phyloP scores from a whole-genome alignment of 2,797 vertebrate genomes.

The Chloroceryle inda region DNA sequence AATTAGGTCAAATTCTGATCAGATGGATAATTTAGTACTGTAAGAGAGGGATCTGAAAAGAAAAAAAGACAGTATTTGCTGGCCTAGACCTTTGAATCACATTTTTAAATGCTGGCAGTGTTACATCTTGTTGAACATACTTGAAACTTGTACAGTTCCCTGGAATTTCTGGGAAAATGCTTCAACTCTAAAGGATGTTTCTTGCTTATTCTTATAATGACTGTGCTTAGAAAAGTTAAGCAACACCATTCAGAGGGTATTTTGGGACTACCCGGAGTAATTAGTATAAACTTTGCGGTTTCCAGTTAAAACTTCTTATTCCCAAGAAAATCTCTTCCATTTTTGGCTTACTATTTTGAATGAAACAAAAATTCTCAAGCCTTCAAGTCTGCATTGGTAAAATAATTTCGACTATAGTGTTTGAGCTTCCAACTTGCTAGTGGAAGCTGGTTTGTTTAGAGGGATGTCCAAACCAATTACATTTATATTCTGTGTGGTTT shows the following conservation, averaged over 20 bases:
- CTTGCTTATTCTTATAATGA: not conserved
- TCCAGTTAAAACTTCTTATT: constrained; percentile 16
- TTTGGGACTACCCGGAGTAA: not conserved
- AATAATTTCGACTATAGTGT: not conserved
- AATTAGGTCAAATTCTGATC: not conserved
- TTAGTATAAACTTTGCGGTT: not conserved
- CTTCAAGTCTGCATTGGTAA: not conserved
- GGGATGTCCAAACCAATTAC: not conserved
- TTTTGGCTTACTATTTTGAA: not conserved
- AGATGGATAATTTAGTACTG: not conserved
- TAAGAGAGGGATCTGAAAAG: not conserved
- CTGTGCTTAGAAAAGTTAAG: not conserved
- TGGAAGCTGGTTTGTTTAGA: constrained; percentile 23
- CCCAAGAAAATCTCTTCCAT: not conserved
- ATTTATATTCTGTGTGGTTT: not conserved
- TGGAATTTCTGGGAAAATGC: not conserved
- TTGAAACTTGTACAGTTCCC: not conserved
- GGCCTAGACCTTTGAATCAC: not conserved
- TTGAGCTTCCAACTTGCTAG: not conserved
- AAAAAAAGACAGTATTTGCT: not conserved
- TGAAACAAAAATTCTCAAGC: not conserved
- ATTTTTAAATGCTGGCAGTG: not conserved
- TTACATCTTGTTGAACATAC: not conserved
- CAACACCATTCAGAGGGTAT: not conserved
- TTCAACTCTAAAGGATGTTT: not conserved